Base-by-base conservation (phyloP, 2,888 invertebrate genomes). In the Stramonita haemastoma region DNA sequence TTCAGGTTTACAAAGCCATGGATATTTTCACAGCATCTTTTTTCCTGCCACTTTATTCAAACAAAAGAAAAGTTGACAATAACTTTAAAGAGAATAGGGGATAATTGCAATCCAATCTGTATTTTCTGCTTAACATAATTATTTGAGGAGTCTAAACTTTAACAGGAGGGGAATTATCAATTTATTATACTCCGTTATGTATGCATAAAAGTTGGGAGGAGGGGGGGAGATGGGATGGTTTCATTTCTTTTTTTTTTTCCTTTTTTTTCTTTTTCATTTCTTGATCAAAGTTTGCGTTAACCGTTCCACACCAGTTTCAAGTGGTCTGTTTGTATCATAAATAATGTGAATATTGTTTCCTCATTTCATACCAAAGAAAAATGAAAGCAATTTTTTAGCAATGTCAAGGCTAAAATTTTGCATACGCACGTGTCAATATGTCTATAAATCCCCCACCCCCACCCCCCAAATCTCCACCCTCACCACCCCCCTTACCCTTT, bases 331-430 rank as follows among this genome's bases (percentile, higher is more conserved):
- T 73, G 29, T 73, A 73, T 73, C 73, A 73, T 73, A 73, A 73
- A 73, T 73, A 73, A 73, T 73, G 73, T 73, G 73, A 73, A 29
- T 73, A 73, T n/a, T 26, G 73, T n/a, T 73, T 73, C 73, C n/a
- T 73, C 73, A 73, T 73, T 73, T n/a, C 73, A 73, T 73, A 73
- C 73, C 73, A 73, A 73, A 73, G 73, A 73, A 13, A n/a, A 46
- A 46, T 8, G 8, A 46, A 46, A 46, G 46, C 46, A 8, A 46
- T 46, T 46, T n/a, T 46, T 46, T 46, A 73, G 73, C 73, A 73
- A 8, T 73, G n/a, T 73, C n/a, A 73, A 73, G 22, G 73, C 73
- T 73, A n/a, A 26, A 4, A n/a, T 73, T n/a, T 73, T 29, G 73
- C 73, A 73, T n/a, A 73, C 73, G 13, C 8, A n/a, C n/a, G 73